phyloP scores from a whole-genome alignment of 1,140 invertebrate genomes.

The Drosophila bifasciata region DNA sequence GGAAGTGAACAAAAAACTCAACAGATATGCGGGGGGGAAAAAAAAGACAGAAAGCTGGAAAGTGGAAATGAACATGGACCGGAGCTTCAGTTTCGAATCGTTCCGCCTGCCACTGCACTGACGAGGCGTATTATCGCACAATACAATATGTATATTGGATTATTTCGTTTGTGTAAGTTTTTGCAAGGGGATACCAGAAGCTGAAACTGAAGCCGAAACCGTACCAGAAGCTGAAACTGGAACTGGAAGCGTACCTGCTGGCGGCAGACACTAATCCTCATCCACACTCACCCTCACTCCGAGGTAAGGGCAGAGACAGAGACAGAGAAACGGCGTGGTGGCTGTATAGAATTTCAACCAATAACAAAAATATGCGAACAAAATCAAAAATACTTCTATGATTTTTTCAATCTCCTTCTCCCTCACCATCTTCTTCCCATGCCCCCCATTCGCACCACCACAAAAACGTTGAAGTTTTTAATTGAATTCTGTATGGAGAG shows the following conservation, averaged over 20 bases:
- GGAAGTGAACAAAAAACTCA: too few relatives aligned
- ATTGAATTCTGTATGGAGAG: constrained; percentile 57
- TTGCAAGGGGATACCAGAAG: constrained; percentile 28
- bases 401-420: constrained; percentile 26
- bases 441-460: neutral
- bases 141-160: constrained; percentile 78
- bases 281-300: constrained; percentile 2
- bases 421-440: neutral
- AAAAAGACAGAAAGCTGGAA: constrained; percentile 36
- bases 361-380: constrained; percentile 47
- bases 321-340: neutral
- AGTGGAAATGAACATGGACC: constrained; percentile 21
- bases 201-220: neutral
- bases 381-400: constrained; percentile 62
- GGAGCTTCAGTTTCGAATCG: constrained; percentile 19
- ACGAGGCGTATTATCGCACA: constrained; percentile 71
- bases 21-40: constrained; percentile 14
- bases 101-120: neutral
- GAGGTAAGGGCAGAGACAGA: neutral
- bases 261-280: constrained; percentile 33
- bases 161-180: constrained; percentile 65
- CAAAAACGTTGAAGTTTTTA: constrained; percentile 52
- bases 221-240: neutral
- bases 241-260: constrained; percentile 11
- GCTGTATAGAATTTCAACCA: constrained; percentile 43